Evolutionary conservation across 2,797 vertebrate genomes (phyloP).

Genomic region (Myotis pilosus): DNA sequence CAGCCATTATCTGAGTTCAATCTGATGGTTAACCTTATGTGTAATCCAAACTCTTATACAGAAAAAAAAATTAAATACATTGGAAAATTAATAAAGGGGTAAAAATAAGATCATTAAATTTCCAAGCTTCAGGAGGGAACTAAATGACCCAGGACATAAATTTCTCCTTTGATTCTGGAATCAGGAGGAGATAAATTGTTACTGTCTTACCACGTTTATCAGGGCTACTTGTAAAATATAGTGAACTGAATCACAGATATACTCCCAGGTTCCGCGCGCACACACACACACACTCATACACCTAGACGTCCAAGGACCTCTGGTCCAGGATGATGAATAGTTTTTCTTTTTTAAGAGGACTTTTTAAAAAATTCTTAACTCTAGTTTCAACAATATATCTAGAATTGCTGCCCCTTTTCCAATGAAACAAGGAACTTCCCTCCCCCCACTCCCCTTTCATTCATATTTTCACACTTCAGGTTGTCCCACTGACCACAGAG

Average conservation of each 20-base stretch:
- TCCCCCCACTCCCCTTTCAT: neutral
- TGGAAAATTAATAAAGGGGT: conserved; percentile 38
- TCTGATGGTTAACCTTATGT: neutral
- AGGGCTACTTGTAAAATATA: conserved; percentile 19
- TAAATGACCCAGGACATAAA: conserved; percentile 48
- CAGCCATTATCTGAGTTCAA: neutral
- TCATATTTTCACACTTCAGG: neutral
- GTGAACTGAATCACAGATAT: conserved; percentile 19
- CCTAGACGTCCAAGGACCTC: neutral
- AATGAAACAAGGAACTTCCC: neutral
- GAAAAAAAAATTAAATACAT: neutral
- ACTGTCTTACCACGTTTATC: neutral
- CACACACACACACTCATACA: neutral
- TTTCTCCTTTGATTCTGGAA: conserved; percentile 31
- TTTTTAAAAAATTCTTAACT: neutral
- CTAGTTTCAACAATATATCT: neutral
- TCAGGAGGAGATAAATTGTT: neutral
- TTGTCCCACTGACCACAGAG: neutral
- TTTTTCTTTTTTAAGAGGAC: neutral
- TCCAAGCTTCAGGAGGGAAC: conserved; percentile 28
- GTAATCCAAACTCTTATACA: conserved; percentile 4
- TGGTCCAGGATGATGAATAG: neutral
- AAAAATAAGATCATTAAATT: conserved; percentile 48
- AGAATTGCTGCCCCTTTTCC: neutral
- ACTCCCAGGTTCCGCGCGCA: neutral